Evolutionary conservation across 2,113 vertebrate genomes (phyloP).

Genomic region (Cyanocitta stelleri): DNA sequence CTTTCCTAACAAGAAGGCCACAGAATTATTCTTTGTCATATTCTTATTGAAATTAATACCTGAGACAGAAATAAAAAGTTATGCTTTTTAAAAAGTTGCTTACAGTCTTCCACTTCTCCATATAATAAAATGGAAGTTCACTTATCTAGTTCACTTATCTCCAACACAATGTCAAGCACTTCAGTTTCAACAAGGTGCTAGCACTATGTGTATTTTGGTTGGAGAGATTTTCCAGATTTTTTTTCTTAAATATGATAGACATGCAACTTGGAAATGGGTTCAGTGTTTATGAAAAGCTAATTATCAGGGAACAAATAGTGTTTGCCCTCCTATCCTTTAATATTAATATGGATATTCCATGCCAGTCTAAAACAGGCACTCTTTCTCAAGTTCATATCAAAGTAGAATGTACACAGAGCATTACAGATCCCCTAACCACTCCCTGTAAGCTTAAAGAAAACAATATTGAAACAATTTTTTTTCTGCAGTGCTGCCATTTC

Average conservation of each 20-base stretch:
- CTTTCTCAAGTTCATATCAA: neutral
- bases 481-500: neutral
- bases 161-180: neutral
- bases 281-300: neutral
- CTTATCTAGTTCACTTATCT: neutral
- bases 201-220: neutral
- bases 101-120: neutral
- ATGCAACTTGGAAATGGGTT: neutral
- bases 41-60: neutral
- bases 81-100: neutral
- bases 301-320: neutral
- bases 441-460: neutral
- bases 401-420: neutral
- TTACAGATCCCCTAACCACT: neutral
- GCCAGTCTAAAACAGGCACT: fast-evolving
- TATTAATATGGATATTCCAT: neutral
- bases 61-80: neutral
- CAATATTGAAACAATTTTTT: neutral
- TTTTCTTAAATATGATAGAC: neutral
- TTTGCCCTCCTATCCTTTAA: neutral
- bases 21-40: neutral
- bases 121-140: neutral
- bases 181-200: neutral
- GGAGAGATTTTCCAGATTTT: neutral
- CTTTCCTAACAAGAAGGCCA: neutral